Evolutionary conservation across 1,140 invertebrate genomes (phyloP), one percentile per base, ranked within the genome.

Genomic region (Drosophila insularis): DNA sequence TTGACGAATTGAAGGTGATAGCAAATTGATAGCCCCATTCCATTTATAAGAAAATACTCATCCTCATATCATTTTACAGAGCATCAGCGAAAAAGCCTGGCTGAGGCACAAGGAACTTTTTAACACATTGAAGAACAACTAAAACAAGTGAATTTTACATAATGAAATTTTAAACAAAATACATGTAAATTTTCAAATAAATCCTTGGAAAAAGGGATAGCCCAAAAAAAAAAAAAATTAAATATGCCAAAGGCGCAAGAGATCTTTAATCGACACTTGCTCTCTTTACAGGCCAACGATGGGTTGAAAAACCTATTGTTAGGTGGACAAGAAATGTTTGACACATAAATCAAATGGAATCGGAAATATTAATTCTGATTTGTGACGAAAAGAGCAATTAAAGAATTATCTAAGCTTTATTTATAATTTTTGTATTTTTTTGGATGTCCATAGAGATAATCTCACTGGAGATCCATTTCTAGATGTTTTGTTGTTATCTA

Each of bases 1-100:
- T 77, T 0, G 66, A 79, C 27, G 82, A 87, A 46, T 53, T 87
- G 0, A 80, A 87, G 70, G 82, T 87, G 27, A 13, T 53, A 21
- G 11, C 21, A 13, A 8, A 32, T 17, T 14, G 2, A 14, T 39
- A 27, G 21, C 10, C 58, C 46, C 59, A 0, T 19, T 6, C 14
- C 7, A 67, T 66, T 93, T 92, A 14, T 89, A 13, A 4, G 5
- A 2, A 14, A 11, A 7, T n/a, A 37, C 0, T n/a, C 59, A 63
- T n/a, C 56, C 10, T 67, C 17, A 56, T 40, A 13, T 31, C 8
- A 31, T 17, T 8, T 85, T 76, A 6, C 79, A 86, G 81, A 68
- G 66, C 11, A 70, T 86, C 11, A 86, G 81, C 32, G 68, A 37
- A 19, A 53, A 59, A 3, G 58, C 67, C 11, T 86, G 81, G 82